Base-by-base conservation (phyloP, 2,888 invertebrate species). In the Drosophila prostipennis region DNA sequence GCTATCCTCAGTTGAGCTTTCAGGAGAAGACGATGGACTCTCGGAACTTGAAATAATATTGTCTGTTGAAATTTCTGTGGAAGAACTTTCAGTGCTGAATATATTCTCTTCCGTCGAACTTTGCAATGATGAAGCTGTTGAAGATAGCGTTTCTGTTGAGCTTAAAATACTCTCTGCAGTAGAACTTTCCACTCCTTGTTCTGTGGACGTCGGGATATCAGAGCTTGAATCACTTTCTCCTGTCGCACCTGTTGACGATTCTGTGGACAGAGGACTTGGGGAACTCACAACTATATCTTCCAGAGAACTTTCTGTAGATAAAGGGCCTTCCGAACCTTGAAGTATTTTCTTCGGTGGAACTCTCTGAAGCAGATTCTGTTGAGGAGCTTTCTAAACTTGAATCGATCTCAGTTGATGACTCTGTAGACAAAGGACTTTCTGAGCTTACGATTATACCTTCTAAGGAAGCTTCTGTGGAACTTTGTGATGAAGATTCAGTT, bases 51-150 rank as follows among this genome's bases (percentile, higher is more conserved):
- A 19, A 4, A 4, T 14, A 8, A 2, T 14, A 7, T n/a, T 6
- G 11, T 49, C 49, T 2, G 43, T 60, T 7, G 55, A 74, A 23
- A 52, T 55, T 23, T 32, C 32, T 40, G 13, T 23, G 32, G 14
- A 55, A 49, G 8, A 13, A 42, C n/a, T 19, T 32, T 58, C 46
- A 26, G 51, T 14, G 13, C 42, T 54, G 4, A 36, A 36, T 6
- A 7, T 16, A 8, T 10, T 42, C 2, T 16, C 32, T 43, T 23
- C 42, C 7, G 58, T 52, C 2, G 59, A 43, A 36, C 52, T 52
- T 13, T 52, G 43, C n/a, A 10, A 4, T 13, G 34, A 7, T 13
- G 23, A 8, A 4, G 34, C 23, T 7, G 16, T 14, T 1, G 53
- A 40, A 0, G 40, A 34, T 8, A 42, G 34, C 6, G 13, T 13